Evolutionary conservation across 2,113 vertebrate genomes (phyloP).

Genomic region (Ardeotis arabs): DNA sequence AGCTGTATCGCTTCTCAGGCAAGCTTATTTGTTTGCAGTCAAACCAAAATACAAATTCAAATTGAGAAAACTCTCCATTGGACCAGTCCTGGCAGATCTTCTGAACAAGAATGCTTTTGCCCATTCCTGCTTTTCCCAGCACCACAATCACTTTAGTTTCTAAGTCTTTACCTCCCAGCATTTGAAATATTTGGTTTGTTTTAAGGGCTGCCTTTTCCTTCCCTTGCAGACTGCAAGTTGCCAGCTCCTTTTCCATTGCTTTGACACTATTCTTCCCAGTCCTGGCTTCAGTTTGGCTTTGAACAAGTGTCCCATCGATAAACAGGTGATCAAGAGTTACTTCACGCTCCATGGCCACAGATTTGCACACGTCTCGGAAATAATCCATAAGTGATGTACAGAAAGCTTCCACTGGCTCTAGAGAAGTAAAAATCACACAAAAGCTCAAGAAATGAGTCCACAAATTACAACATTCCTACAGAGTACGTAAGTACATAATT

Average conservation of each 20-base stretch:
- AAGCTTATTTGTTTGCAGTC: conserved; percentile 78
- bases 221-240: conserved; percentile 76
- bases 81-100: conserved; percentile 88
- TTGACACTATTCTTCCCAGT: conserved; percentile 76
- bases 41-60: conserved; percentile 87
- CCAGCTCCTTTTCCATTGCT: conserved; percentile 81
- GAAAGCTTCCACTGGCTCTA: conserved; percentile 82
- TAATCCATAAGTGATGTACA: conserved; percentile 67
- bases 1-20: conserved; percentile 58
- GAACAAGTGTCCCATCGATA: conserved; percentile 76
- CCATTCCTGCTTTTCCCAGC: conserved; percentile 85
- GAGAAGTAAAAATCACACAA: not conserved
- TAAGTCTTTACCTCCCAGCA: conserved; percentile 18
- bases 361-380: conserved; percentile 63
- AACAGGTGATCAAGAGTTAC: conserved; percentile 73
- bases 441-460: not conserved
- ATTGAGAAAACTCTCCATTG: conserved; percentile 78
- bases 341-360: conserved; percentile 49
- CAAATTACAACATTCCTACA: not conserved
- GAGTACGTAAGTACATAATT: not conserved
- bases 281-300: conserved; percentile 71
- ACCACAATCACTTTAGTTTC: conserved; percentile 76
- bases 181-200: conserved; percentile 76
- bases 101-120: conserved; percentile 85
- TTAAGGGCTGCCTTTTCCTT: conserved; percentile 62